Conservation (phyloP, 2,113 vertebrate species). For the Peucedramus taeniatus region DNA sequence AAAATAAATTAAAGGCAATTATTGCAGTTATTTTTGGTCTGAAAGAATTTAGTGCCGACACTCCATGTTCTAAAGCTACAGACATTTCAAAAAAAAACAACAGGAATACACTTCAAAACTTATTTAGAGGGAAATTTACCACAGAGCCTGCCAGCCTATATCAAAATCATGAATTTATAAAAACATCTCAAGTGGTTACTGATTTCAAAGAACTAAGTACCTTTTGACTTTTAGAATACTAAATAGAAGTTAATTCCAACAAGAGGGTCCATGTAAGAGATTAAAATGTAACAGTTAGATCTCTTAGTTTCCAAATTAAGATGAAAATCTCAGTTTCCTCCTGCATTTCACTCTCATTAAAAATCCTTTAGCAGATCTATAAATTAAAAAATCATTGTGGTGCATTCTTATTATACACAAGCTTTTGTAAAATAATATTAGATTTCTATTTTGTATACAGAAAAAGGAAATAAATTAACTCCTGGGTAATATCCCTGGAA, state of each 20-base stretch:
- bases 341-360: neutral
- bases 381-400: neutral
- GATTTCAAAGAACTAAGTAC: neutral
- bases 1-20: neutral
- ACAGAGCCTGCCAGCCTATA: neutral
- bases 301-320: neutral
- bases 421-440: neutral
- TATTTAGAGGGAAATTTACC: neutral
- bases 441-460: neutral
- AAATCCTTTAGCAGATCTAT: neutral
- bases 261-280: neutral
- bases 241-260: neutral
- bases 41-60: neutral
- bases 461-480: slow-evolving; percentile 24
- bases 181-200: neutral
- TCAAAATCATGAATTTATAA: neutral
- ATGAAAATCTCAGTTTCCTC: neutral
- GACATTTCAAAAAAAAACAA: neutral
- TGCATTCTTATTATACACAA: neutral
- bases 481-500: neutral
- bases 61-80: neutral
- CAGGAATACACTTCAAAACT: neutral
- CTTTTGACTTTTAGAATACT: neutral
- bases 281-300: neutral
- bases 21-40: neutral